phyloP scores from a whole-genome alignment of 2,113 vertebrate genomes.

The Pogona vitticeps region DNA sequence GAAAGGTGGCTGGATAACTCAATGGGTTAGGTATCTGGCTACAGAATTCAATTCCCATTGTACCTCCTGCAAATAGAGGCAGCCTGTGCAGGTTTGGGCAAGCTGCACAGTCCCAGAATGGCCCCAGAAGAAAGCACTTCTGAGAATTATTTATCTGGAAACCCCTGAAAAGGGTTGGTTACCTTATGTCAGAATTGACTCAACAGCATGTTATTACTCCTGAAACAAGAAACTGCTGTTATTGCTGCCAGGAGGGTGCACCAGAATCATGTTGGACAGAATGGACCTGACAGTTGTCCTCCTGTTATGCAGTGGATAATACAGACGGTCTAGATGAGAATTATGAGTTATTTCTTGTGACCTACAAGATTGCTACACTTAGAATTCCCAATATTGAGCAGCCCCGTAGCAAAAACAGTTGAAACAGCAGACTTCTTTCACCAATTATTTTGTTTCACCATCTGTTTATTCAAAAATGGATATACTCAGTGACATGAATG shows the following conservation, averaged over 20 bases:
- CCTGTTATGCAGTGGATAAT: too few species aligned
- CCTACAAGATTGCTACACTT: background rate
- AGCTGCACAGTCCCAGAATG: too few species aligned
- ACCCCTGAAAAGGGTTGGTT: too few species aligned
- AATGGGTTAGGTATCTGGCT: too few species aligned
- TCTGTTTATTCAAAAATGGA: background rate
- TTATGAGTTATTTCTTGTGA: background rate
- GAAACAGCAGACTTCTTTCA: background rate
- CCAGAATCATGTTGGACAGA: background rate
- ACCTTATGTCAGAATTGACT: too few species aligned
- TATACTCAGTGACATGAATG: background rate
- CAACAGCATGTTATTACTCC: background rate
- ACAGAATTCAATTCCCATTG: too few species aligned
- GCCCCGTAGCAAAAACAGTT: background rate
- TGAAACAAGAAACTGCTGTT: background rate
- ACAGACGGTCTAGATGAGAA: background rate
- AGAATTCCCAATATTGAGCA: background rate
- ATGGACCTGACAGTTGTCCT: background rate
- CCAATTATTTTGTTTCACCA: background rate
- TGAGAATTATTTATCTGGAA: too few species aligned
- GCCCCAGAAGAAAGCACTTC: too few species aligned
- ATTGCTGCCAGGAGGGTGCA: background rate
- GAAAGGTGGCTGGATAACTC: too few species aligned
- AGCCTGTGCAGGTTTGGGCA: too few species aligned
- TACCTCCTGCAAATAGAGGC: too few species aligned